These are phyloP conservation scores for Ardeotis arabs DNA, from an alignment of 2,113 vertebrate species.

Conservation along the genomic window DNA sequence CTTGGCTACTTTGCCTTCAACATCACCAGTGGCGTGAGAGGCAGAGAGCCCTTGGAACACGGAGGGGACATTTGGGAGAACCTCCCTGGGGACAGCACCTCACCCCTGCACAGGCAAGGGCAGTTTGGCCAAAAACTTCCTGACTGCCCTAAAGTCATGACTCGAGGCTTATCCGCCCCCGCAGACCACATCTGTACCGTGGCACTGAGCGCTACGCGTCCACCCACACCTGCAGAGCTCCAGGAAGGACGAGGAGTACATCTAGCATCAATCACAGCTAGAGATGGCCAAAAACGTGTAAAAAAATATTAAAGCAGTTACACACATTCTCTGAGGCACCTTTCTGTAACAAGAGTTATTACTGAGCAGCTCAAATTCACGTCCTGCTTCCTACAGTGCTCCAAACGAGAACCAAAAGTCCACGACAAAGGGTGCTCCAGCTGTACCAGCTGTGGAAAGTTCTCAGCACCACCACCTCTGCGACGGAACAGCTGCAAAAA, in stretches of 20 bases:
- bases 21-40: neutral
- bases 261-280: too few species aligned
- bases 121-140: neutral
- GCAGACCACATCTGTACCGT: rapidly evolving
- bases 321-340: neutral
- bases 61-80: neutral
- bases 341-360: neutral
- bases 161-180: rapidly evolving
- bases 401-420: neutral
- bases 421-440: neutral
- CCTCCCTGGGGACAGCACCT: neutral
- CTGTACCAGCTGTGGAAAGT: neutral
- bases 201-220: neutral
- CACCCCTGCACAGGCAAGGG: neutral
- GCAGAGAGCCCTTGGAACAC: neutral
- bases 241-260: neutral
- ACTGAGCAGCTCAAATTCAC: neutral
- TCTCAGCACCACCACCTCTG: neutral
- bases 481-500: neutral
- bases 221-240: neutral
- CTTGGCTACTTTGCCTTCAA: neutral
- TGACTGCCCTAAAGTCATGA: neutral
- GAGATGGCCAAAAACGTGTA: neutral
- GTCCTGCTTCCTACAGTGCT: neutral
- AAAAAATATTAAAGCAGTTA: neutral